Conservation (phyloP, 2,113 vertebrate species). For the Nyctibius bracteatus region DNA sequence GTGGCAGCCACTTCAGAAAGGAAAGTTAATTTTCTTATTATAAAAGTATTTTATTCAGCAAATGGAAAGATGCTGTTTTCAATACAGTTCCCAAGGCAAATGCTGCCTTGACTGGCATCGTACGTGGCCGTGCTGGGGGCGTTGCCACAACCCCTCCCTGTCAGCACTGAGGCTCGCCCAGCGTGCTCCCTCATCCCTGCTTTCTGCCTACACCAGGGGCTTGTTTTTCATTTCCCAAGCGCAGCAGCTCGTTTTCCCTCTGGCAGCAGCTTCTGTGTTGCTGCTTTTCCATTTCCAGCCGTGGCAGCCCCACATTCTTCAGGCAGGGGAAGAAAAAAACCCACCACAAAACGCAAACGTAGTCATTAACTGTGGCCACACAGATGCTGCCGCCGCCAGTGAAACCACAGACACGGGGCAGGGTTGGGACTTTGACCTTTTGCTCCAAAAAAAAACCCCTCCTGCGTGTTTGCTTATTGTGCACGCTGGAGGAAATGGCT, state of each 20-base stretch:
- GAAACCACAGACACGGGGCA: not conserved
- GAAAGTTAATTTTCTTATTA: not conserved
- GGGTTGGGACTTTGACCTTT: not conserved
- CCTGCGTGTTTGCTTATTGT: rapidly evolving
- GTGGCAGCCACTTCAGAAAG: not conserved
- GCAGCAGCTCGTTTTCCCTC: not conserved
- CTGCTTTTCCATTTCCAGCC: not conserved
- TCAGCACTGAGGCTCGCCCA: not conserved
- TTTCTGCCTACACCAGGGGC: not conserved
- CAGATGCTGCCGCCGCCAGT: not conserved
- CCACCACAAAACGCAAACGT: not conserved
- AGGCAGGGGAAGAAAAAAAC: not conserved
- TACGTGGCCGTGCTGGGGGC: rapidly evolving
- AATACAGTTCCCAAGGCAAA: not conserved
- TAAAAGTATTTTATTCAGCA: not conserved
- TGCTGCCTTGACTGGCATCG: not conserved
- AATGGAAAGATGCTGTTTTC: not conserved
- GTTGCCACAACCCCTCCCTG: not conserved
- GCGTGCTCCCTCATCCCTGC: not conserved
- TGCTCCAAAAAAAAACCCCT: not conserved
- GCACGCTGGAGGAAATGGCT: not conserved
- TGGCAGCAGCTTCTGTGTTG: not conserved
- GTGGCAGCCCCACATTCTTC: not conserved
- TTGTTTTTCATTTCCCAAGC: not conserved
- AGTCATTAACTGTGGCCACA: rapidly evolving